Evolutionary conservation across 2,888 invertebrate genomes (phyloP).

Genomic region (Oscheius myriophilus): DNA sequence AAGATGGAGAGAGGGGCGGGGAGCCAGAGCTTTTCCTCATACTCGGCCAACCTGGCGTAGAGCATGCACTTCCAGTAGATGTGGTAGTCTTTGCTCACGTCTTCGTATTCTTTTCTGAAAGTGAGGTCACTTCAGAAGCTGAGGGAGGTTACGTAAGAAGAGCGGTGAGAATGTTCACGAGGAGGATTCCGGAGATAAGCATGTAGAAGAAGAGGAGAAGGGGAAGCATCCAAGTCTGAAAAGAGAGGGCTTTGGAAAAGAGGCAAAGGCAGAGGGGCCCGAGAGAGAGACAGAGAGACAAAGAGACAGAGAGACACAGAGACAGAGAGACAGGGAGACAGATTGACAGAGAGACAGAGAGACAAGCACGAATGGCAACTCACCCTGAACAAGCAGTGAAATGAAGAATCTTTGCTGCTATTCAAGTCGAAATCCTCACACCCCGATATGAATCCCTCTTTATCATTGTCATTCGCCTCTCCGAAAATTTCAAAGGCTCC

Average conservation of each 20-base stretch:
- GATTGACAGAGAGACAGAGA: too few relatives aligned
- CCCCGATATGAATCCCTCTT: conserved; percentile 26
- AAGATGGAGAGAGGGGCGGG: conserved; percentile 47
- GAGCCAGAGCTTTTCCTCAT: conserved; percentile 41
- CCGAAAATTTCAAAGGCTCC: conserved; percentile 57
- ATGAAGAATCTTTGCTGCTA: conserved; percentile 41
- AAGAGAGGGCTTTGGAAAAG: too few relatives aligned
- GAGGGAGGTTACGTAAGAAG: conserved; percentile 43
- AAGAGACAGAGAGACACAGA: too few relatives aligned
- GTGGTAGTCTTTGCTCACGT: conserved; percentile 47
- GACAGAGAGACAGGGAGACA: too few relatives aligned
- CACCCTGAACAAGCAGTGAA: conserved; percentile 50
- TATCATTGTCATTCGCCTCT: conserved; percentile 49
- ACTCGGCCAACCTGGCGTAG: conserved; percentile 47
- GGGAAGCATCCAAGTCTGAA: conserved; percentile 47
- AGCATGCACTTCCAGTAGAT: conserved; percentile 53
- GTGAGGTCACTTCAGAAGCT: not conserved
- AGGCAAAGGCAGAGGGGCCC: too few relatives aligned
- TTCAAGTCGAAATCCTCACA: conserved; percentile 6
- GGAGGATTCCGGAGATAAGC: conserved; percentile 48
- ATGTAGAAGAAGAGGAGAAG: conserved; percentile 53
- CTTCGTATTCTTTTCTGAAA: conserved; percentile 54
- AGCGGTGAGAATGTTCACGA: conserved; percentile 54
- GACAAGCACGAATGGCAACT: too few relatives aligned
- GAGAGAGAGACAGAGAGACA: too few relatives aligned